phyloP scores from a whole-genome alignment of 2,113 vertebrate species.

The Thymallus thymallus region DNA sequence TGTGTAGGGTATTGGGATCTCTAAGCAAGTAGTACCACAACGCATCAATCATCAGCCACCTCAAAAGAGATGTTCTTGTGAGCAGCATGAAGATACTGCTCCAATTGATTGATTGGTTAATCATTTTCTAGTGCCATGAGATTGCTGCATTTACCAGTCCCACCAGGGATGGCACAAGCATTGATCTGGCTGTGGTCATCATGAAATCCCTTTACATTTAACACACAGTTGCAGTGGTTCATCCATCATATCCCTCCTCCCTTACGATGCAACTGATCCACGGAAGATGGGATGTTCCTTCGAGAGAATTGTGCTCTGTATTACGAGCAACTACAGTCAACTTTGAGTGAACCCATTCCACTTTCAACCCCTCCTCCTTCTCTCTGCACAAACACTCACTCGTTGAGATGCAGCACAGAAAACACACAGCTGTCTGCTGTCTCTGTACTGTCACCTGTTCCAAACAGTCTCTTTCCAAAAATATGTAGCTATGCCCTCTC shows the following conservation, averaged over 20 bases:
- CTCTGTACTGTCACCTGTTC: too few relatives aligned
- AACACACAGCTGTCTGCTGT: background rate
- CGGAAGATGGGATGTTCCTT: background rate
- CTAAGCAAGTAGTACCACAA: background rate
- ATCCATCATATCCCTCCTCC: background rate
- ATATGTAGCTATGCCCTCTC: too few relatives aligned
- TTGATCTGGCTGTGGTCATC: background rate
- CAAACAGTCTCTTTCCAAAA: too few relatives aligned
- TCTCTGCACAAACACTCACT: background rate
- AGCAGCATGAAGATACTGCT: background rate
- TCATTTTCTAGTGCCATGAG: background rate
- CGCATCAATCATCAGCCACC: background rate
- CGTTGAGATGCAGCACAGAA: background rate
- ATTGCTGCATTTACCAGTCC: background rate
- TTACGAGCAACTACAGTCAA: background rate
- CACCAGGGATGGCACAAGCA: background rate
- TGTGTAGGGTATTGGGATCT: background rate
- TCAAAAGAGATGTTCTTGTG: background rate
- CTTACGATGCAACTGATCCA: background rate
- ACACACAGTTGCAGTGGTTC: background rate
- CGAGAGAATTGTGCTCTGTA: background rate
- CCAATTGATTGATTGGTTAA: background rate
- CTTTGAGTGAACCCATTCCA: conserved; percentile 2
- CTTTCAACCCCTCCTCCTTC: background rate
- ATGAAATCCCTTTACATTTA: background rate